Evolutionary conservation across 2,888 invertebrate genomes (phyloP), one percentile per base, ranked within the genome.

Genomic region (Cerceris ruficornis): DNA sequence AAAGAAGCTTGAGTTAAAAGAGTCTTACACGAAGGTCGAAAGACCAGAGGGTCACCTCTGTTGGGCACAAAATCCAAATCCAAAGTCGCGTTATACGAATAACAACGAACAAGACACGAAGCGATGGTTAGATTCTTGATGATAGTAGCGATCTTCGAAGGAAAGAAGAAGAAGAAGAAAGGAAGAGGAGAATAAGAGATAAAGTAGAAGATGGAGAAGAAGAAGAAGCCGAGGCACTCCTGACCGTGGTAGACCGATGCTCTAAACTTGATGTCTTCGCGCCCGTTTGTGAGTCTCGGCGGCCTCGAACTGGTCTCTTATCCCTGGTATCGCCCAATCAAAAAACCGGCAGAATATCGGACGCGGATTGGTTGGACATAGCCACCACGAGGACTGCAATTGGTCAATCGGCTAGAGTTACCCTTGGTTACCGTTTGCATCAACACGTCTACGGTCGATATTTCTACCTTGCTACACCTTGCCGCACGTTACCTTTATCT

Each of bases 261-360:
- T 87, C 89, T 88, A 85, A 86, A 84, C 89, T 88, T 86, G 85
- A 83, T 86, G 89, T 86, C 86, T 87, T 80, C 89, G 87, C 89
- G 89, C 82, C 83, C 85, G 90, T 90, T 90, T 91, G 84, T 90
- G 91, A 82, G 78, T 86, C 86, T 81, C 83, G 72, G 82, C 85
- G 88, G 87, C 88, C 89, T 88, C 90, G 89, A 90, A 88, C 91
- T 89, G 90, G 89, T 89, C 90, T 91, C 92, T 92, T 92, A 92
- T 92, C 89, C 91, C 82, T 75, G 81, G 80, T 86, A 90, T 89
- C 90, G 89, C 84, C 92, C 92, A 91, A 92, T 92, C 91, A 91
- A 90, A 91, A 88, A 90, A 90, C 89, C 89, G 88, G 83, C 86
- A 88, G 88, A 85, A 77, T 79, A 81, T 80, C 80, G 82, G 52